Evolutionary conservation across 2,888 invertebrate species (phyloP).

Genomic region (Diaphora mendica): DNA sequence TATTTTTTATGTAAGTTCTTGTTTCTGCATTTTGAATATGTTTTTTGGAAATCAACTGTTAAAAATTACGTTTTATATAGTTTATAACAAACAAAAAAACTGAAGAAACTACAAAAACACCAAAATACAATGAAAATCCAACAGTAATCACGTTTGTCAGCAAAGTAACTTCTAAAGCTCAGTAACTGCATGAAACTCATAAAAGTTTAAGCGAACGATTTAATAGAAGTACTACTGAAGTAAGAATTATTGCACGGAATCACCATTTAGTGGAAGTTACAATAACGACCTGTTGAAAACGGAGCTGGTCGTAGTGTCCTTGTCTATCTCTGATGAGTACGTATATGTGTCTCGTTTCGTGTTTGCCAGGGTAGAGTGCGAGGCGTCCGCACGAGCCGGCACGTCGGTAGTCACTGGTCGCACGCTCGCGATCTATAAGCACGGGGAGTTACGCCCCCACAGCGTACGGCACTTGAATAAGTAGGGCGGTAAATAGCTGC

Average conservation of each 20-base stretch:
- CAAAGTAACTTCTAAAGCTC: constrained; percentile 48
- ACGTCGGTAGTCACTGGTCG: constrained; percentile 77
- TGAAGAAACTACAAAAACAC: constrained; percentile 32
- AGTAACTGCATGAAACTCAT: constrained; percentile 59
- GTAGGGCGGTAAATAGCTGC: constrained; percentile 80
- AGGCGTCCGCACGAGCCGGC: constrained; percentile 79
- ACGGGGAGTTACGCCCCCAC: constrained; percentile 70
- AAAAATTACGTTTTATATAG: constrained; percentile 23
- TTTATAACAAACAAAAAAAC: constrained; percentile 32
- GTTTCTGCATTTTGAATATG: constrained; percentile 4
- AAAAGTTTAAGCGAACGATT: constrained; percentile 68
- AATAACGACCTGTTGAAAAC: constrained; percentile 85
- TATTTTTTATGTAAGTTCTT: background rate
- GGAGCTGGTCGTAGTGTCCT: constrained; percentile 68
- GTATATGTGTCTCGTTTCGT: constrained; percentile 71
- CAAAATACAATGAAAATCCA: constrained; percentile 43
- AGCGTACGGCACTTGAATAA: constrained; percentile 71
- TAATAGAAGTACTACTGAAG: constrained; percentile 69
- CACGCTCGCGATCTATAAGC: constrained; percentile 80
- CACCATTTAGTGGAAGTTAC: constrained; percentile 81
- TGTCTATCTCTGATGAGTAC: constrained; percentile 61
- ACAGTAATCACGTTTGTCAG: constrained; percentile 49
- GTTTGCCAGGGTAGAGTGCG: constrained; percentile 53
- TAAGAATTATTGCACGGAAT: constrained; percentile 78
- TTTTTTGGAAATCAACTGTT: background rate